A percentile compares a stretch with the other conserved stretches of the same genome.
phyloP scores from a whole-genome alignment of 1,140 invertebrate species.

The Meloidogyne floridensis region DNA sequence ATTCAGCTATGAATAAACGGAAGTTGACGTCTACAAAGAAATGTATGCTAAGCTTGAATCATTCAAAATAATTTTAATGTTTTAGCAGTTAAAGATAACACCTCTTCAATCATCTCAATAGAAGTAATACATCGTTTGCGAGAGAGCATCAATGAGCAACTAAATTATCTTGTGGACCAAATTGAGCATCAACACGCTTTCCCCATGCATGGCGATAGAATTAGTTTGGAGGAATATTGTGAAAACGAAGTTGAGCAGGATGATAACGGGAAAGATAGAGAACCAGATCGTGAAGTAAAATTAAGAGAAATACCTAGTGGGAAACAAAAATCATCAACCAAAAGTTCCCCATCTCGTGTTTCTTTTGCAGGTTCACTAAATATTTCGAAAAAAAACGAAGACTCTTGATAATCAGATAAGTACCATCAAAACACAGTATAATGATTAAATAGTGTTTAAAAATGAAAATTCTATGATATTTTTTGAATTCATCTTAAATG shows the following conservation, averaged over 20 bases:
- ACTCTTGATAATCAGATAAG: not conserved
- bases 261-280: not conserved
- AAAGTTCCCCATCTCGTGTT: not conserved
- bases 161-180: slow-evolving; percentile 18
- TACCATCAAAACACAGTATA: not conserved
- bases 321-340: not conserved
- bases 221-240: not conserved
- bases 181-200: slow-evolving; percentile 1
- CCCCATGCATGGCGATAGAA: not conserved
- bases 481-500: too few species aligned
- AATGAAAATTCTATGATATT: too few species aligned
- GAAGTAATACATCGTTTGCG: slow-evolving; percentile 10
- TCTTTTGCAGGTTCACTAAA: not conserved
- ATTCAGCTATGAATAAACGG: not conserved
- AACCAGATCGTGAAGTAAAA: not conserved
- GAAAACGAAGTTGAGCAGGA: not conserved
- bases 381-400: not conserved
- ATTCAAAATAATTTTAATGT: not conserved
- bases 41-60: not conserved
- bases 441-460: too few species aligned
- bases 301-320: not conserved
- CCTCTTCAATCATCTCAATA: not conserved
- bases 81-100: not conserved
- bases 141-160: slow-evolving; percentile 25
- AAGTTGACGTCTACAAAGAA: not conserved